Evolutionary conservation across 2,113 vertebrate species (phyloP), one percentile per base, ranked within the genome.

Genomic region (Datnioides undecimradiatus): DNA sequence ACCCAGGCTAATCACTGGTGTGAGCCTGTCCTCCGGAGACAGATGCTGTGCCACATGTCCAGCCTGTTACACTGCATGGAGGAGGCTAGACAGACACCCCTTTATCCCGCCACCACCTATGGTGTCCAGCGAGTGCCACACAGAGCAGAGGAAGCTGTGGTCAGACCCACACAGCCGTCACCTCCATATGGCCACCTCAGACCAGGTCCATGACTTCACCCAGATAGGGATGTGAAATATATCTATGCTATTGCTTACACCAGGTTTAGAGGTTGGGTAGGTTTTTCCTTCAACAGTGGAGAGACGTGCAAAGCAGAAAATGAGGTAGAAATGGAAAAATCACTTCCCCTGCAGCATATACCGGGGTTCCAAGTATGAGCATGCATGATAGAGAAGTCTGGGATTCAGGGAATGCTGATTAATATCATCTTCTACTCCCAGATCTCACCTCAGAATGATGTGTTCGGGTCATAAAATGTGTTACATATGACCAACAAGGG

Each of bases 371-470:
- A 17, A 55, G 21, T 34, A 14, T 72, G 45, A 73, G n/a, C 68
- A 45, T 31, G 58, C 33, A 31, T n/a, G 51, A 40, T 27, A 43
- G 21, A 5, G 16, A 76, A 45, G 21, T 45, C 9, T 25, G 36
- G 63, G 75, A 29, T 69, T 27, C 3, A 1, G n/a, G 23, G 29
- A 34, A 36, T 9, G 12, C 54, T 48, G 46, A 65, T 45, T 88
- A 91, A 93, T 91, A 88, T 93, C 91, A 92, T 96, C 95, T 95
- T 95, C 92, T 92, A 92, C 93, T 95, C 93, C 90, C 92, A 94
- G 94, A 94, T 93, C 88, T 91, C 94, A 94, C 93, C 90, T 95
- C 91, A 95, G 95, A 95, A 91, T 94, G 93, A 95, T 93, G 93
- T 87, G 92, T 93, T 93, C 88, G 83, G 90, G 91, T 91, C 92